A percentile compares a stretch with the other conserved stretches of the same genome.
These are phyloP conservation scores for Euschistus heros DNA, from an alignment of 1,140 invertebrate genomes.

Conservation along the genomic window DNA sequence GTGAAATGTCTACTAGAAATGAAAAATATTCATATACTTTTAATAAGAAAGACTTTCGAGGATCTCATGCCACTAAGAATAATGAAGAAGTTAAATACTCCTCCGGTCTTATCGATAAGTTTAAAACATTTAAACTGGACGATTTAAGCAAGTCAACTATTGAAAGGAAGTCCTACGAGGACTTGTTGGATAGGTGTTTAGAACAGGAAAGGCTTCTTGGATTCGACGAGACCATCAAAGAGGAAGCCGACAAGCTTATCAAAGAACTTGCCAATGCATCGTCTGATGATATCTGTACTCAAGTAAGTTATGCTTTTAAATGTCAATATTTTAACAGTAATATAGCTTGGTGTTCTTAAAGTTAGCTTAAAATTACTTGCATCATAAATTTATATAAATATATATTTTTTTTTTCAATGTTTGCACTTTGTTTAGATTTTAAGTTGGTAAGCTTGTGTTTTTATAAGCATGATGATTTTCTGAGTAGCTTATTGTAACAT, in stretches of 20 bases:
- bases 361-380: too few species aligned
- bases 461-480: too few species aligned
- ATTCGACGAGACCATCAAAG: slow-evolving; percentile 5
- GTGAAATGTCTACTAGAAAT: neutral
- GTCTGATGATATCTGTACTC: too few species aligned
- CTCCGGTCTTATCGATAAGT: neutral
- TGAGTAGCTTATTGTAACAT: too few species aligned
- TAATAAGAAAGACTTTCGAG: neutral
- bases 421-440: too few species aligned
- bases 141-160: neutral
- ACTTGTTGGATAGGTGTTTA: neutral
- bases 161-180: slow-evolving; percentile 12
- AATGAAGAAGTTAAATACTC: neutral
- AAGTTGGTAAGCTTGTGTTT: too few species aligned
- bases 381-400: too few species aligned
- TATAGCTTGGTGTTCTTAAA: too few species aligned
- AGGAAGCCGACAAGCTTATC: slow-evolving; percentile 4
- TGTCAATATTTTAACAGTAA: too few species aligned
- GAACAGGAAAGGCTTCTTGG: slow-evolving; percentile 9
- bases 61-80: neutral
- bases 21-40: neutral
- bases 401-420: too few species aligned
- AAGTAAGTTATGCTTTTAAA: too few species aligned
- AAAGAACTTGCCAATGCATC: slow-evolving; percentile 2
- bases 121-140: slow-evolving; percentile 11